Conservation (phyloP, 2,888 invertebrate genomes). For the Mactromeris polynyma region DNA sequence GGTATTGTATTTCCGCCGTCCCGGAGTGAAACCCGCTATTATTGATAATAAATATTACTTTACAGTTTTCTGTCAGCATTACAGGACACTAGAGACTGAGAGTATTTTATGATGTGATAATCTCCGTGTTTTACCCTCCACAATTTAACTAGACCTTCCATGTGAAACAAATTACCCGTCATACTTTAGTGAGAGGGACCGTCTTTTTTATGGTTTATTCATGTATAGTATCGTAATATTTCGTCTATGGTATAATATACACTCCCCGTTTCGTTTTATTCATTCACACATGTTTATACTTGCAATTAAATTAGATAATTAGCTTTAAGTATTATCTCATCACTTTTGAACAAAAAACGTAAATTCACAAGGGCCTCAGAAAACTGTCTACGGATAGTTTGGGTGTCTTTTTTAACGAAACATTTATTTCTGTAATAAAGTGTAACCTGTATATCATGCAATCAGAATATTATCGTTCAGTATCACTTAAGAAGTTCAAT, state of each 20-base stretch:
- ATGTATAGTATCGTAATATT: background rate
- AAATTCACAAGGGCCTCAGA: too few species aligned
- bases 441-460: too few species aligned
- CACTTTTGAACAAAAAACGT: background rate
- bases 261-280: background rate
- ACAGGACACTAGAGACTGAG: conserved; percentile 19
- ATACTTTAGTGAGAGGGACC: background rate
- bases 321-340: background rate
- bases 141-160: conserved; percentile 7
- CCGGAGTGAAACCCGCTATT: conserved; percentile 21
- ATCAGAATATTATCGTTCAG: too few species aligned
- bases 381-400: too few species aligned
- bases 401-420: too few species aligned
- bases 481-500: too few species aligned
- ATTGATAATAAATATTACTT: conserved; percentile 48
- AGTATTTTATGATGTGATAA: conserved; percentile 40
- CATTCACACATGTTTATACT: background rate
- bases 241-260: background rate
- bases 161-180: conserved; percentile 38
- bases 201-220: conserved; percentile 12
- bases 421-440: too few species aligned
- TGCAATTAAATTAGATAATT: background rate
- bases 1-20: conserved; percentile 36
- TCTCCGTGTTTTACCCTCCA: conserved; percentile 31
- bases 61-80: conserved; percentile 31